phyloP scores from a whole-genome alignment of 2,888 invertebrate species.

The Asteroscopus sphinx region DNA sequence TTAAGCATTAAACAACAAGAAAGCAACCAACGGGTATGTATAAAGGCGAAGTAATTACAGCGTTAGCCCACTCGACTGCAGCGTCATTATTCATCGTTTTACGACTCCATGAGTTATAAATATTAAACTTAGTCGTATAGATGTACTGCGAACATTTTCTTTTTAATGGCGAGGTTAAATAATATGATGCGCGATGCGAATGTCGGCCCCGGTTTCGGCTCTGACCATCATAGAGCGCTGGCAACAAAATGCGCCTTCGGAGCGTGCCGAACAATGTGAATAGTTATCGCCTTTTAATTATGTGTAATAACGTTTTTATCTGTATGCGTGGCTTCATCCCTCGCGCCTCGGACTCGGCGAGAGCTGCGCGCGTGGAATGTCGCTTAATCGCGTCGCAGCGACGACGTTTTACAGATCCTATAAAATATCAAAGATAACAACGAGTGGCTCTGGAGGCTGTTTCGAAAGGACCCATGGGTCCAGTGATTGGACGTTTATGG shows the following conservation, averaged over 20 bases:
- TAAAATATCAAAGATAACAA: slow-evolving; percentile 90
- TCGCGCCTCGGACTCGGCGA: slow-evolving; percentile 61
- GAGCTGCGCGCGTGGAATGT: slow-evolving; percentile 80
- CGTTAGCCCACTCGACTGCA: slow-evolving; percentile 87
- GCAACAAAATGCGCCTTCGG: slow-evolving; percentile 75
- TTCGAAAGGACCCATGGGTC: slow-evolving; percentile 73
- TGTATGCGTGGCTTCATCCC: slow-evolving; percentile 68
- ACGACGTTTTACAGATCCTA: slow-evolving; percentile 89
- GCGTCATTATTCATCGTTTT: slow-evolving; percentile 90
- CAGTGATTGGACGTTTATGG: slow-evolving; percentile 87
- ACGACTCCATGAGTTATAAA: slow-evolving; percentile 89
- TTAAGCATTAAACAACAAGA: slow-evolving; percentile 86
- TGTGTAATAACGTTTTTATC: slow-evolving; percentile 80
- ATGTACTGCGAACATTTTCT: slow-evolving; percentile 89
- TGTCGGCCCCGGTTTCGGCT: slow-evolving; percentile 77
- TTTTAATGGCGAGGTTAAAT: slow-evolving; percentile 88
- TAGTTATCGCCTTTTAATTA: slow-evolving; percentile 85
- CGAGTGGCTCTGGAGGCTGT: slow-evolving; percentile 80
- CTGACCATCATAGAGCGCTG: slow-evolving; percentile 71
- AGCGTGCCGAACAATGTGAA: slow-evolving; percentile 76
- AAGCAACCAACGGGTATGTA: slow-evolving; percentile 82
- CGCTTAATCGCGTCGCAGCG: slow-evolving; percentile 85
- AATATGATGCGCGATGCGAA: slow-evolving; percentile 83
- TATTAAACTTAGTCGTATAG: slow-evolving; percentile 89
- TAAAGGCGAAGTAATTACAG: slow-evolving; percentile 87